Evolutionary conservation across 2,888 invertebrate species (phyloP).

Genomic region (Apodemia mormo): DNA sequence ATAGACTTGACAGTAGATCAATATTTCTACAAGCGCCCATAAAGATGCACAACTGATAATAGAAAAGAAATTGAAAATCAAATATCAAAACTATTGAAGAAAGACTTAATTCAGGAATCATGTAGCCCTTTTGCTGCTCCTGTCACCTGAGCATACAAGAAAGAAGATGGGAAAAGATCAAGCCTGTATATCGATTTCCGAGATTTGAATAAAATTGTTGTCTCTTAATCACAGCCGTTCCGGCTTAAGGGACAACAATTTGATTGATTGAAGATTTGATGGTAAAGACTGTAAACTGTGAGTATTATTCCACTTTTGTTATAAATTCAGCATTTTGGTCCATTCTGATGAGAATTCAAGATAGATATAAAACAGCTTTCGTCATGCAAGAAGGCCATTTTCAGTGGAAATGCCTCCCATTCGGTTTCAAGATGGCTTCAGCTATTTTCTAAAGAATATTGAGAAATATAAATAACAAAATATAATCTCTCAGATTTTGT

Average conservation of each 20-base stretch:
- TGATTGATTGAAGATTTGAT: conserved; percentile 46
- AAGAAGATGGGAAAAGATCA: conserved; percentile 36
- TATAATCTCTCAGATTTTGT: conserved; percentile 26
- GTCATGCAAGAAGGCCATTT: conserved; percentile 43
- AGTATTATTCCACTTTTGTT: conserved; percentile 47
- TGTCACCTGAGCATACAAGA: conserved; percentile 33
- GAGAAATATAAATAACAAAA: conserved; percentile 35
- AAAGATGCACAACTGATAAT: conserved; percentile 36
- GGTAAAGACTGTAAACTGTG: conserved; percentile 47
- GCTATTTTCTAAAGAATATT: conserved; percentile 52
- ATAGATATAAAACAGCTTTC: conserved; percentile 44
- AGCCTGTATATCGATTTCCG: conserved; percentile 45
- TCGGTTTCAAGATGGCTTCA: conserved; percentile 49
- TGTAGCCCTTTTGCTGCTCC: conserved; percentile 41
- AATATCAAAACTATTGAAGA: conserved; percentile 33
- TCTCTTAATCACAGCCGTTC: conserved; percentile 48
- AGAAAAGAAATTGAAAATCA: conserved; percentile 39
- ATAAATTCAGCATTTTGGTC: conserved; percentile 56
- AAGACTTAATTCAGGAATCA: conserved; percentile 39
- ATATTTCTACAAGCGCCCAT: conserved; percentile 38
- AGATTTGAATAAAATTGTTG: conserved; percentile 46
- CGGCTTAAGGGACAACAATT: conserved; percentile 28
- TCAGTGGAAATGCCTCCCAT: conserved; percentile 42
- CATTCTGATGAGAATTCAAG: conserved; percentile 45
- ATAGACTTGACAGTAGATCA: conserved; percentile 36